phyloP scores from a whole-genome alignment of 2,113 vertebrate species.

The Vidua macroura region DNA sequence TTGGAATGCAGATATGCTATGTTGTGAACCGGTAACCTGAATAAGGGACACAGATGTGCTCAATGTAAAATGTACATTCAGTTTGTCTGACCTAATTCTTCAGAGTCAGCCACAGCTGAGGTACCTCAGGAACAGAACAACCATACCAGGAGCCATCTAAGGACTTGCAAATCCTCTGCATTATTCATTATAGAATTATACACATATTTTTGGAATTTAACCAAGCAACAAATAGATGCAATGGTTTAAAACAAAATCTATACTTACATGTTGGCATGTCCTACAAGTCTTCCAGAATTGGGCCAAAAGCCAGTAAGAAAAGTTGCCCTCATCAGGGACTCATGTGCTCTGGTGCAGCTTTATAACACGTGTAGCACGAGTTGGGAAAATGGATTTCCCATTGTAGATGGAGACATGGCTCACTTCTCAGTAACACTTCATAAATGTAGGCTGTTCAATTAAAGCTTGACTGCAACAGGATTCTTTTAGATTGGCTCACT shows the following conservation, averaged over 20 bases:
- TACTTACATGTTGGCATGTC: background rate
- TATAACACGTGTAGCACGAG: fast-evolving
- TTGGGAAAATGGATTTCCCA: background rate
- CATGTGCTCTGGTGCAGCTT: background rate
- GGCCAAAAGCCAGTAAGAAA: background rate
- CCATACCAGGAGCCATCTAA: background rate
- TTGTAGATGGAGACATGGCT: background rate
- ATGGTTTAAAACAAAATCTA: background rate
- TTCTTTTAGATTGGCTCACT: background rate
- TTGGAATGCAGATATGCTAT: background rate
- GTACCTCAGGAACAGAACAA: background rate
- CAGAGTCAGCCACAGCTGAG: background rate
- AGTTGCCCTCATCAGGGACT: background rate
- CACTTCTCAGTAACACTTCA: background rate
- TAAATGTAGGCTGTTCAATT: background rate
- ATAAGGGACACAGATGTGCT: slow-evolving; percentile 24
- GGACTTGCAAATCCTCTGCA: background rate
- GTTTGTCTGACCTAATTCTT: slow-evolving; percentile 27
- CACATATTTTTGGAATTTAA: background rate
- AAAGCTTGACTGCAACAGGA: background rate
- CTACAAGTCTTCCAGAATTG: background rate
- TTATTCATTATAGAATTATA: background rate
- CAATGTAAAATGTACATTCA: background rate
- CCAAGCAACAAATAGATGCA: background rate
- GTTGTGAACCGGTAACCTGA: background rate